A percentile compares a stretch with the other conserved stretches of the same genome.
phyloP scores from a whole-genome alignment of 1,140 invertebrate genomes.

The Atta cephalotes region DNA sequence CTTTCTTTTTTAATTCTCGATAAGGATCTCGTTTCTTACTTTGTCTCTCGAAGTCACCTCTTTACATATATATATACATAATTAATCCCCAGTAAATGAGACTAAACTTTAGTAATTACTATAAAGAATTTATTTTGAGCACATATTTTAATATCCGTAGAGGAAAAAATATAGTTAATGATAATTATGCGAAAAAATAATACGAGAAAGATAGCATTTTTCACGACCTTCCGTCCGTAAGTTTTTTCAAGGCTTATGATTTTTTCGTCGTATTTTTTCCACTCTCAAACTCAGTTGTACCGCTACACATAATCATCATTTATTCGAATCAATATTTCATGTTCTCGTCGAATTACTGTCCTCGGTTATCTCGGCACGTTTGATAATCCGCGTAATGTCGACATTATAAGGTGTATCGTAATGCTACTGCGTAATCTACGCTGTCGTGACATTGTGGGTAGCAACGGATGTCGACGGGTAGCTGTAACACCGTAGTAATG shows the following conservation, averaged over 20 bases:
- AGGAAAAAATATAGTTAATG: neutral
- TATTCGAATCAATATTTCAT: conserved; percentile 23
- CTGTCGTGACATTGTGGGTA: conserved; percentile 1
- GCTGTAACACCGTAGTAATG: conserved; percentile 2
- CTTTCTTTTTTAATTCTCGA: neutral
- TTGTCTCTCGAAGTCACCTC: neutral
- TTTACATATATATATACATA: neutral
- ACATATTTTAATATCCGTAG: neutral
- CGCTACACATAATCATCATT: conserved; percentile 1
- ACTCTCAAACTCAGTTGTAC: neutral
- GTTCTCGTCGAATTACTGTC: neutral
- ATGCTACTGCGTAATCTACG: neutral
- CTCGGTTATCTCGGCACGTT: neutral
- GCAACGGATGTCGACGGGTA: conserved; percentile 1
- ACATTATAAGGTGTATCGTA: neutral
- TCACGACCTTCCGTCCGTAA: neutral
- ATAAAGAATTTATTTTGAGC: neutral
- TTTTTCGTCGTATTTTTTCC: neutral
- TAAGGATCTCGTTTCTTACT: conserved; percentile 2
- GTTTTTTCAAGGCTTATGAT: neutral
- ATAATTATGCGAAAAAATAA: neutral
- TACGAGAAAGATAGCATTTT: neutral
- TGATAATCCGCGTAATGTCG: conserved; percentile 12
- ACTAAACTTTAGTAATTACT: conserved; percentile 3
- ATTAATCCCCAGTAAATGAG: conserved; percentile 22